Evolutionary conservation across 2,888 invertebrate genomes (phyloP).

Genomic region (Phyto melanocephala): DNA sequence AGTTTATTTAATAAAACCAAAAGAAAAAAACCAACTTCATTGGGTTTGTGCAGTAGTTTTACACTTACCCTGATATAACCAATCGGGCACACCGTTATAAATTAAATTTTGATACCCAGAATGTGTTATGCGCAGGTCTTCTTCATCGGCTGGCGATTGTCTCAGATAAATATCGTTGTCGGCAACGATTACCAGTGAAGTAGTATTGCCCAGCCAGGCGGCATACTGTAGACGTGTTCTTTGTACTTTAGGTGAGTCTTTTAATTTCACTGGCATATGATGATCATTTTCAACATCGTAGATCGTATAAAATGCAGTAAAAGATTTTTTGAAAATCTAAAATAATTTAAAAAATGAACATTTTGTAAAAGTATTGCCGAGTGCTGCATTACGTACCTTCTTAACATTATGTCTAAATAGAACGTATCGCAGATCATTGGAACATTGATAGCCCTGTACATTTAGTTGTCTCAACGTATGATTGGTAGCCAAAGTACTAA

Average conservation of each 20-base stretch:
- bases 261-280: constrained; percentile 90
- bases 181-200: constrained; percentile 87
- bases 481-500: constrained; percentile 90
- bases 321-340: constrained; percentile 91
- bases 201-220: constrained; percentile 89
- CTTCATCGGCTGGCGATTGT: constrained; percentile 84
- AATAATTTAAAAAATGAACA: not conserved
- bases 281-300: constrained; percentile 95
- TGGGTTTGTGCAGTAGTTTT: no score
- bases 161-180: constrained; percentile 94
- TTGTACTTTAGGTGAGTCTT: constrained; percentile 85
- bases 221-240: constrained; percentile 90
- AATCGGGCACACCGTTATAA: constrained; percentile 96
- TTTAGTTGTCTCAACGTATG: constrained; percentile 92
- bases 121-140: constrained; percentile 86
- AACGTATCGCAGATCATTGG: constrained; percentile 90
- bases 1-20: not conserved
- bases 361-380: not conserved
- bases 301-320: constrained; percentile 93
- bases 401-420: constrained; percentile 94
- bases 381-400: constrained; percentile 81
- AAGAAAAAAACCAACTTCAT: no score
- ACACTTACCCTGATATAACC: constrained; percentile 93
- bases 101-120: constrained; percentile 88
- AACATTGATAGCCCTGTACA: constrained; percentile 92